Base-by-base conservation (phyloP, 1,140 invertebrate species). In the Drosophila willistoni region DNA sequence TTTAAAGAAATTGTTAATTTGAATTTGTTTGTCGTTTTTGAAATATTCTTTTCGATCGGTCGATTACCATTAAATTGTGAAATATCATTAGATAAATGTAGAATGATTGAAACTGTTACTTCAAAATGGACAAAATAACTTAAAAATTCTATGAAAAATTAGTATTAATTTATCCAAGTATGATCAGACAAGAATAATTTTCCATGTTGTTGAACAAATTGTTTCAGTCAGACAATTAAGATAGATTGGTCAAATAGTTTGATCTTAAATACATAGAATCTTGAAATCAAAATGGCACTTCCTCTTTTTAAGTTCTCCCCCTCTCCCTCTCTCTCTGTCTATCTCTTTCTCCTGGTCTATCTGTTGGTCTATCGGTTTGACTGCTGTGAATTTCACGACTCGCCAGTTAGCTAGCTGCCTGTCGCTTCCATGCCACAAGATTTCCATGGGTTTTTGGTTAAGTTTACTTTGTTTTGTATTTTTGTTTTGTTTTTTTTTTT, bases 341-440 rank as follows among this genome's bases (percentile, higher is more conserved):
- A 3, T 57, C 12, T 36, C 13, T 55, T 9, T 56, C 12, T 56
- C 3, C 29, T 19, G 17, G 54, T 14, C 25, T 56, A 14, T 36
- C 33, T 36, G 1, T 59, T 14, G 17, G 25, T 57, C 3, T 33
- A 6, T 56, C 25, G 9, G n/a, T 34, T 79, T 87, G 79, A 86
- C 83, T 87, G 83, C 83, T 87, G 83, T 87, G 79, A 86, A 87
- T 79, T 82, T 79, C 83, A 86, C 83, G 83, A 86, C 73, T 87
- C 76, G 68, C 64, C 79, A 79, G 82, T 82, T 82, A 79, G 73
- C 65, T 85, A 67, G 71, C 57, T 68, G 79, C 68, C 71, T 54
- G 67, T 59, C 54, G 73, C 68, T 64, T 64, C 62, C 73, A 73
- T 51, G 17, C 17, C 55, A 61, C 56, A 65, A 61, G 73, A 78